Evolutionary conservation across 2,888 invertebrate genomes (phyloP).

Genomic region (Oscheius onirici): DNA sequence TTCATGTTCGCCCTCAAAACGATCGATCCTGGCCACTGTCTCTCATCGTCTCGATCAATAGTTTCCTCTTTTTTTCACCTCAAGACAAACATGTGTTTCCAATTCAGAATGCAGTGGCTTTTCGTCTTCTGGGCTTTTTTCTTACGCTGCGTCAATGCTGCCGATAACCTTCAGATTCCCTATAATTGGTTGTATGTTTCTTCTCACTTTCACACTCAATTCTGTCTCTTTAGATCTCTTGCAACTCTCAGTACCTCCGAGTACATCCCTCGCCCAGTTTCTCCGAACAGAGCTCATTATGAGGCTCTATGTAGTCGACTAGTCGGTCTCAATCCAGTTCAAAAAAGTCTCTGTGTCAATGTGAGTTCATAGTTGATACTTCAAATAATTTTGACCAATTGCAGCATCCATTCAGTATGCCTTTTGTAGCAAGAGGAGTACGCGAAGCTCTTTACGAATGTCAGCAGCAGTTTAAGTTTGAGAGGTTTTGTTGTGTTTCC

Average conservation of each 20-base stretch:
- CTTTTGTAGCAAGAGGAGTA: constrained; percentile 76
- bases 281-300: constrained; percentile 43
- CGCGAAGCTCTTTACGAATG: constrained; percentile 76
- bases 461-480: constrained; percentile 75
- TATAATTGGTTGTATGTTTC: constrained; percentile 37
- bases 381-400: neutral
- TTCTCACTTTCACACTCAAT: neutral
- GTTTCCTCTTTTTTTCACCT: constrained; percentile 3
- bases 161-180: constrained; percentile 20
- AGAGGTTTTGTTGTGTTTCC: constrained; percentile 33
- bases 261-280: constrained; percentile 37
- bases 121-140: constrained; percentile 3
- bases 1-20: constrained; percentile 33
- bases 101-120: constrained; percentile 22
- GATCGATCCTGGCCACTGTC: constrained; percentile 22
- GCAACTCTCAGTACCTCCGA: constrained; percentile 48
- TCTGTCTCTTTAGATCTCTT: constrained; percentile 37
- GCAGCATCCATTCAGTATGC: constrained; percentile 75
- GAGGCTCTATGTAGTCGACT: constrained; percentile 51
- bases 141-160: neutral
- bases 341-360: constrained; percentile 52
- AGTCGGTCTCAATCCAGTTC: constrained; percentile 56
- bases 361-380: constrained; percentile 26
- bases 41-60: constrained; percentile 7
- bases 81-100: neutral